These are phyloP conservation scores for Caranx ignobilis DNA, from an alignment of 2,113 vertebrate species.

Conservation along the genomic window DNA sequence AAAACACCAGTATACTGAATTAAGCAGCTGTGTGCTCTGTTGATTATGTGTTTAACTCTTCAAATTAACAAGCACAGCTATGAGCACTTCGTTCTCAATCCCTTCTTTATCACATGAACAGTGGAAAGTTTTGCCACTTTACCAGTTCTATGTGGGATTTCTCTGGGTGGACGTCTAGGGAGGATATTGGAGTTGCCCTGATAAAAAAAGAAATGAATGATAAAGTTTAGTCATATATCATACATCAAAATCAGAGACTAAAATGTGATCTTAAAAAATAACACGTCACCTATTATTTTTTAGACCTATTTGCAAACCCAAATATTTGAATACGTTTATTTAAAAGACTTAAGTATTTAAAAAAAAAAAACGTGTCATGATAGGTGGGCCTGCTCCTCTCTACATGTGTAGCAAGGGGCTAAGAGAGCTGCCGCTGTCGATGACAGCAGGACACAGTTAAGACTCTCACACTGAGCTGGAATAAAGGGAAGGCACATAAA, in stretches of 20 bases:
- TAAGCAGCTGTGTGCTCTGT: background rate
- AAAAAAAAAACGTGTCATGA: no score
- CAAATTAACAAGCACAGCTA: background rate
- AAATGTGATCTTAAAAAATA: background rate
- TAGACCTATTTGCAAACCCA: background rate
- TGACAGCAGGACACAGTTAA: no score
- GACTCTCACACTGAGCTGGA: no score
- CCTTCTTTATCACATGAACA: background rate
- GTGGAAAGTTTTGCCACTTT: background rate
- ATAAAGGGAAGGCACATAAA: no score
- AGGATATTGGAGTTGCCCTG: conserved; percentile 51
- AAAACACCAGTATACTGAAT: background rate
- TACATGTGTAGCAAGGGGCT: no score
- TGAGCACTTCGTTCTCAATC: background rate
- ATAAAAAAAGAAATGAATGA: background rate
- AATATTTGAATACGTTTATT: background rate
- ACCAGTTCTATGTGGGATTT: conserved; percentile 43
- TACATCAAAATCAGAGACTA: background rate
- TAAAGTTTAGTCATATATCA: background rate
- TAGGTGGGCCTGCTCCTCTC: no score
- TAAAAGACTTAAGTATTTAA: background rate
- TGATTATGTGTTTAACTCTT: background rate
- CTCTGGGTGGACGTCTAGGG: conserved; percentile 53
- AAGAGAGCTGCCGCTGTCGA: no score
- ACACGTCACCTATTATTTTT: background rate